A percentile compares a stretch with the other conserved stretches of the same genome.
Evolutionary conservation across 1,140 invertebrate genomes (phyloP).

Genomic region (Hermetia illucens): DNA sequence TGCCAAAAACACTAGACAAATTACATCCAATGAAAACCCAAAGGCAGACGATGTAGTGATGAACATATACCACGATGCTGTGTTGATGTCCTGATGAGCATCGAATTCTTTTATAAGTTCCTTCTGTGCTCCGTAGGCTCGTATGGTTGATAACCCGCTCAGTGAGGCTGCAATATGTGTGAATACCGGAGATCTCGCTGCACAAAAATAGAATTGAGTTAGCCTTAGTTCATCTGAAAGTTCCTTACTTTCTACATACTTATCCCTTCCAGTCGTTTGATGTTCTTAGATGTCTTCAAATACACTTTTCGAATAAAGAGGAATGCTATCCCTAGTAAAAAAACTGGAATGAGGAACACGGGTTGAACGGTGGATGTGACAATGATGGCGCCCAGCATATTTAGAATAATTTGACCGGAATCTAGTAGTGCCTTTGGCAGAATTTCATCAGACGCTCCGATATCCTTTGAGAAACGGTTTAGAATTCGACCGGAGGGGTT

Average conservation of each 20-base stretch:
- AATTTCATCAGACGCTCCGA: constrained; percentile 72
- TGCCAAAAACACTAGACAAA: constrained; percentile 53
- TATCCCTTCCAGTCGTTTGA: constrained; percentile 74
- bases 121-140: constrained; percentile 45
- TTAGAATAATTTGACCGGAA: constrained; percentile 51
- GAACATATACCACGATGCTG: constrained; percentile 60
- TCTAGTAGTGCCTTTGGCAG: constrained; percentile 69
- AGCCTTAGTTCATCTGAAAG: background rate
- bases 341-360: constrained; percentile 53
- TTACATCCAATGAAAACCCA: constrained; percentile 56
- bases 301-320: constrained; percentile 62
- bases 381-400: constrained; percentile 42
- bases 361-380: constrained; percentile 62
- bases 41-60: constrained; percentile 69
- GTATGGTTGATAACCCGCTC: constrained; percentile 58
- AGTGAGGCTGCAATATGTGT: constrained; percentile 59
- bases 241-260: constrained; percentile 35
- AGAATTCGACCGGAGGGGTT: constrained; percentile 60
- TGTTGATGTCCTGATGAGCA: constrained; percentile 48
- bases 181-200: constrained; percentile 54
- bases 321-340: constrained; percentile 53
- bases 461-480: constrained; percentile 64
- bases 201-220: constrained; percentile 5
- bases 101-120: constrained; percentile 54
- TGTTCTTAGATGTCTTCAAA: constrained; percentile 64